These are phyloP conservation scores for Mythimna lalbum DNA, from an alignment of 2,888 invertebrate species.

Conservation along the genomic window DNA sequence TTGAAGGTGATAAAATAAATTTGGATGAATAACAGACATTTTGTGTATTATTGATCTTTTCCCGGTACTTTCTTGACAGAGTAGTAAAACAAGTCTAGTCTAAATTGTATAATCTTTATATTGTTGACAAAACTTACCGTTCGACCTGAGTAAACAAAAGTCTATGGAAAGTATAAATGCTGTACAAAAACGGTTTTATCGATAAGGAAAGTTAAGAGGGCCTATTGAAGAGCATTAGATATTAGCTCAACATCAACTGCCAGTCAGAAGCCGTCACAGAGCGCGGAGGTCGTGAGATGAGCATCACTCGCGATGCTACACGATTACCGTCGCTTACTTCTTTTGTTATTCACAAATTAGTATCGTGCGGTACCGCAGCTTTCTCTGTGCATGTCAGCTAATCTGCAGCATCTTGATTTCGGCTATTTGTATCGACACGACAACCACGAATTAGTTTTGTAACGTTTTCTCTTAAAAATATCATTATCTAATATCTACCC, in stretches of 20 bases:
- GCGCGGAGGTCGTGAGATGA: conserved; percentile 54
- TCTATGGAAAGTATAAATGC: neutral
- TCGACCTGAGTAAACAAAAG: neutral
- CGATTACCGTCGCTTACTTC: conserved; percentile 55
- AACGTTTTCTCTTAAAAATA: conserved; percentile 22
- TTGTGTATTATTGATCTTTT: too few species aligned
- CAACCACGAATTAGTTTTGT: conserved; percentile 29
- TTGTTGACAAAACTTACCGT: neutral
- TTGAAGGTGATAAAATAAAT: too few species aligned
- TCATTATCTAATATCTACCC: neutral
- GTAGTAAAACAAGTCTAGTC: neutral
- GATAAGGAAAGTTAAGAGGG: neutral
- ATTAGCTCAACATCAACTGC: conserved; percentile 2
- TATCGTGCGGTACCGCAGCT: conserved; percentile 32
- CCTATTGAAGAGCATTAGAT: conserved; percentile 12
- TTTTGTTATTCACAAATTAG: conserved; percentile 50
- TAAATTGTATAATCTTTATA: neutral
- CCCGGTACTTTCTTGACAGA: too few species aligned
- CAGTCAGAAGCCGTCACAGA: neutral
- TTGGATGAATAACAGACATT: too few species aligned
- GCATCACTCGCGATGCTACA: conserved; percentile 33
- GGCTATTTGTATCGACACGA: conserved; percentile 16
- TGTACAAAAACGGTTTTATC: neutral
- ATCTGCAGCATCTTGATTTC: conserved; percentile 26
- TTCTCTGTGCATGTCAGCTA: conserved; percentile 35